A percentile compares a stretch with the other conserved stretches of the same genome.
Conservation (phyloP, 53 echinoderm and acorn worm species). For the Hippasteria phrygiana region DNA sequence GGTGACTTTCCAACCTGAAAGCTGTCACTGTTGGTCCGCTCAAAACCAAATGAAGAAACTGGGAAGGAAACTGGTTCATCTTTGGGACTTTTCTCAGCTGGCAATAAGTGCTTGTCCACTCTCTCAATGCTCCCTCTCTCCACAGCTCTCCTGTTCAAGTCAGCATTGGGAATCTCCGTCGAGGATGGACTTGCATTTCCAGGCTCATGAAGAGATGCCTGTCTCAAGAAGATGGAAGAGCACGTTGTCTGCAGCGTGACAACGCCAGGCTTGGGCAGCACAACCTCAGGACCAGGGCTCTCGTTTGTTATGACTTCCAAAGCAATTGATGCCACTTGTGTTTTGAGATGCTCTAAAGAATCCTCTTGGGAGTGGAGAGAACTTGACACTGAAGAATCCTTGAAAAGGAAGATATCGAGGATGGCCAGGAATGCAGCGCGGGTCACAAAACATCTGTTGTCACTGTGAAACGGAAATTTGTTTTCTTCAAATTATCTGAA, state of each 20-base stretch:
- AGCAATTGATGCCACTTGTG: neutral
- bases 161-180: neutral
- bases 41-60: neutral
- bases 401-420: slow-evolving; percentile 62
- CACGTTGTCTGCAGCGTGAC: slow-evolving; percentile 64
- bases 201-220: neutral
- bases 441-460: slow-evolving; percentile 82
- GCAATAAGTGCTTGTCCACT: neutral
- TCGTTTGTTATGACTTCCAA: slow-evolving; percentile 5
- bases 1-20: neutral
- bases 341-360: neutral
- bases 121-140: neutral
- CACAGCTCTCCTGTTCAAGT: neutral
- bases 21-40: neutral
- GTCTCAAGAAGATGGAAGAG: slow-evolving; percentile 10
- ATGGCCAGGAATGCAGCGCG: slow-evolving; percentile 80
- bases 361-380: neutral
- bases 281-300: neutral
- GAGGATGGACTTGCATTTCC: neutral
- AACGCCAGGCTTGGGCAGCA: slow-evolving; percentile 59
- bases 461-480: slow-evolving; percentile 50
- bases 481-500: no score
- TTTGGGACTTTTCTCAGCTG: neutral
- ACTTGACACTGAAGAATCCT: slow-evolving; percentile 54
- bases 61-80: neutral